phyloP scores from a whole-genome alignment of 2,888 invertebrate species.

The Endomychus coccineus region DNA sequence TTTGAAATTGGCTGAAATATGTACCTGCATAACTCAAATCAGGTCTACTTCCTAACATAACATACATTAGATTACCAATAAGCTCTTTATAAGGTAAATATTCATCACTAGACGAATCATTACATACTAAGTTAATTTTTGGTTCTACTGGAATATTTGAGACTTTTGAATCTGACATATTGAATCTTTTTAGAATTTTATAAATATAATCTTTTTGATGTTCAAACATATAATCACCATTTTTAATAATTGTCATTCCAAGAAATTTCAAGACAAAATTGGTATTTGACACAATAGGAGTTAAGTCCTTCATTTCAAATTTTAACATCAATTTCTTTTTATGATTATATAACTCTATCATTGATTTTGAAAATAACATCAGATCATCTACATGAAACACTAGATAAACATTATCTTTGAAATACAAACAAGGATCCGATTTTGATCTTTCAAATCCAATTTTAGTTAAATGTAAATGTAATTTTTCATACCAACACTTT shows the following conservation, averaged over 20 bases:
- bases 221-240: constrained; percentile 9
- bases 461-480: constrained; percentile 16
- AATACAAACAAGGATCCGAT: constrained; percentile 24
- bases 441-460: constrained; percentile 20
- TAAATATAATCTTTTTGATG: constrained; percentile 15
- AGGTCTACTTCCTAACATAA: constrained; percentile 18
- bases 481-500: constrained; percentile 23
- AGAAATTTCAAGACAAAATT: constrained; percentile 15
- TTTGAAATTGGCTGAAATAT: constrained; percentile 18
- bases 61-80: constrained; percentile 16
- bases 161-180: constrained; percentile 12
- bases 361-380: constrained; percentile 14
- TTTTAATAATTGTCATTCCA: constrained; percentile 17
- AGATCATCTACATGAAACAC: constrained; percentile 25
- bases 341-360: constrained; percentile 15
- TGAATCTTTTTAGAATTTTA: constrained; percentile 14
- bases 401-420: constrained; percentile 14
- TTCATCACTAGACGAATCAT: constrained; percentile 1
- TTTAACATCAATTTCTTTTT: constrained; percentile 15
- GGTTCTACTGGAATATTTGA: constrained; percentile 11
- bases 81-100: constrained; percentile 14
- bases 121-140: constrained; percentile 11
- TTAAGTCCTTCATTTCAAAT: constrained; percentile 21
- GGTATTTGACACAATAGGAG: constrained; percentile 8
- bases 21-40: constrained; percentile 17